phyloP scores from a whole-genome alignment of 1,140 invertebrate species.

The Calliopsis andreniformis region DNA sequence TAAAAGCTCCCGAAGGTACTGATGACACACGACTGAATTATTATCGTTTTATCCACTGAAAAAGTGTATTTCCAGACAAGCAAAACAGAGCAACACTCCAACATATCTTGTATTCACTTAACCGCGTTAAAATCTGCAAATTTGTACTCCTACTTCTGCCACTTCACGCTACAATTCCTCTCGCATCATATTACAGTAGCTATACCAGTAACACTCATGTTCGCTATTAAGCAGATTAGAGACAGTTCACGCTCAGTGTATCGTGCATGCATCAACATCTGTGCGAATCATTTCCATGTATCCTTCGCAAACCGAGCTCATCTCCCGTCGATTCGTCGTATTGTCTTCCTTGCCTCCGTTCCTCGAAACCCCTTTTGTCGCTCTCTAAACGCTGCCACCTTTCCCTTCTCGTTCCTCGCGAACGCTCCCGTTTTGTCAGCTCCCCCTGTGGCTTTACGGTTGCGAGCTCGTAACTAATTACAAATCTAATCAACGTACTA shows the following conservation, averaged over 20 bases:
- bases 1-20: no score
- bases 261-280: conserved; percentile 1
- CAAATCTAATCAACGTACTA: conserved; percentile 60
- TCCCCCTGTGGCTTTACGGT: not conserved
- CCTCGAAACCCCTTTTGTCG: not conserved
- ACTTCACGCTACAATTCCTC: no score
- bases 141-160: no score
- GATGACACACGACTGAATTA: no score
- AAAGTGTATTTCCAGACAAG: no score
- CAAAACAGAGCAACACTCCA: no score
- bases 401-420: not conserved
- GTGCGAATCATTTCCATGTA: not conserved
- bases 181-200: no score
- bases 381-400: no score
- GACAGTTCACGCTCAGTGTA: not conserved
- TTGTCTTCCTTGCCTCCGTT: conserved; percentile 20
- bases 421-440: not conserved
- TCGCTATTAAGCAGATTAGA: conserved; percentile 13
- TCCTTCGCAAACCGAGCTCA: not conserved
- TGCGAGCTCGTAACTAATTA: conserved; percentile 39
- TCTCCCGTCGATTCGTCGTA: conserved; percentile 15
- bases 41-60: no score
- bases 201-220: no score
- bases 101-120: no score
- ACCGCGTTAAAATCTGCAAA: no score